phyloP scores from a whole-genome alignment of 2,797 vertebrate genomes.

The Rhincodon typus region DNA sequence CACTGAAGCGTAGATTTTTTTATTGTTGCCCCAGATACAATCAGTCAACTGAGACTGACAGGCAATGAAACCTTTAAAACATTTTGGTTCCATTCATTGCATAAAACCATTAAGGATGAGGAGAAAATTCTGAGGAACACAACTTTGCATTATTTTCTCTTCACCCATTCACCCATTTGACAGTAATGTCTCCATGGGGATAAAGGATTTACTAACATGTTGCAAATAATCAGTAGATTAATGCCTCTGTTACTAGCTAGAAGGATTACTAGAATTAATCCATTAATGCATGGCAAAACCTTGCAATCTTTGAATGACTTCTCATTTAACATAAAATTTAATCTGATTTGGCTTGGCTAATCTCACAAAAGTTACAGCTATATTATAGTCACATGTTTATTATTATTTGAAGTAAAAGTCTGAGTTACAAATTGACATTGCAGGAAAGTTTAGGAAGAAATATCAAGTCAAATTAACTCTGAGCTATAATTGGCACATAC shows the following conservation, averaged over 20 bases:
- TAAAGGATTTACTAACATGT: neutral
- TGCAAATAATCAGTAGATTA: neutral
- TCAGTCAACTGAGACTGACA: neutral
- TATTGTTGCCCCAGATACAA: neutral
- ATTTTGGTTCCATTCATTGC: neutral
- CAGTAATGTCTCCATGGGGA: neutral
- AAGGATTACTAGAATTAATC: constrained; percentile 25
- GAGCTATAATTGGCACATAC: neutral
- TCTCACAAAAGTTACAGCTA: neutral
- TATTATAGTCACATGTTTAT: neutral
- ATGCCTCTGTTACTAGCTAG: neutral
- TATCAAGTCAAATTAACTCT: neutral
- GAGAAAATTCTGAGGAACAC: neutral
- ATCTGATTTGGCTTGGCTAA: neutral
- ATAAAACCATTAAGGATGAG: neutral
- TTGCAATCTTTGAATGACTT: neutral
- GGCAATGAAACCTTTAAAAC: neutral
- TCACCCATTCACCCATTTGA: neutral
- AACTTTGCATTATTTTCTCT: neutral
- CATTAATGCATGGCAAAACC: neutral
- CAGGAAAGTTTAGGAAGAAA: neutral
- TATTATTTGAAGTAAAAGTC: neutral
- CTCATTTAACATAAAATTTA: neutral
- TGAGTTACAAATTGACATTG: neutral
- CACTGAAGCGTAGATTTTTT: neutral